Base-by-base conservation (phyloP, 2,797 vertebrate genomes). In the Rhodeus uyekii region DNA sequence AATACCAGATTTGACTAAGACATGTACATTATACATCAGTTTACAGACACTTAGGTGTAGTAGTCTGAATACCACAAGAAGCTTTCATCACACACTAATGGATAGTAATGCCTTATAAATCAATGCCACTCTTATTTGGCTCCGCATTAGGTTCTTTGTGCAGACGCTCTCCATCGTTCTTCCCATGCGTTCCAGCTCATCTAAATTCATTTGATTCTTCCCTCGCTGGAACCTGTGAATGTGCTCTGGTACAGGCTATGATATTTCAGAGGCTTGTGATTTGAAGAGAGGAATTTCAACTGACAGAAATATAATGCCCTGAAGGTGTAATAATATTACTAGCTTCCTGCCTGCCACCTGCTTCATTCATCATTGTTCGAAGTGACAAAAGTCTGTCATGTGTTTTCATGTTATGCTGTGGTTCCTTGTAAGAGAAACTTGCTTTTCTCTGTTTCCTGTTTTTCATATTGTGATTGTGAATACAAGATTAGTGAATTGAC, bases 211-310 rank as follows among this genome's bases (percentile, higher is more conserved):
- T 75, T 72, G 74, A 78, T 83, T 83, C 67, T 73, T 39, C 74
- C 32, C 36, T 76, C 60, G 48, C 38, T 61, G n/a, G n/a, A n/a
- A 50, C 48, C 78, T 39, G 13, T 19, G 34, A 81, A 39, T 74
- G 82, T 55, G 46, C 34, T 34, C 48, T 74, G 61, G 63, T 48
- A 77, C 13, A 36, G 13, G 32, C 9, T 36, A 32, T 64, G 55
- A n/a, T 83, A 85, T 85, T 85, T 81, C 74, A 78, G 50, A 81
- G 77, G 67, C 46, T 80, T 68, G 46, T 74, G 77, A 87, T 81
- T 55, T 78, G 44, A 86, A 69, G 64, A 67, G 50, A 61, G 55
- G 53, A 78, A 75, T 84, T 73, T 71, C 73, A 79, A 38, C 82
- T 71, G 79, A 83, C 82, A 84, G 79, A 63, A 60, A 82, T 84